Conservation (phyloP, 2,113 vertebrate species). For the Theristicus caerulescens region DNA sequence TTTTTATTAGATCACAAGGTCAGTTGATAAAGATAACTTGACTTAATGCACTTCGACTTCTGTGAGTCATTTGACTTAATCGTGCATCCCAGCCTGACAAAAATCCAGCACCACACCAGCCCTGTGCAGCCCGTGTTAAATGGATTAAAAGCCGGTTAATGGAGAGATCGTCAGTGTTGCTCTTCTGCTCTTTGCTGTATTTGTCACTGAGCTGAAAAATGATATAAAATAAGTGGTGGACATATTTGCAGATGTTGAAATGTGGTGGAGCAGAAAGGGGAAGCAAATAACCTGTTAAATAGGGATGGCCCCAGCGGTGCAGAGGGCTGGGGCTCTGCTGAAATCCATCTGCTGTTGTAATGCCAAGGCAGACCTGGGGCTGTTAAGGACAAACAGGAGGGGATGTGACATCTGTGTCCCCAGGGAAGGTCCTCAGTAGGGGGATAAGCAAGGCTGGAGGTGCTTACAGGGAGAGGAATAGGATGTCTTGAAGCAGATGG, state of each 20-base stretch:
- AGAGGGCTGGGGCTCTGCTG: neutral
- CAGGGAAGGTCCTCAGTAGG: neutral
- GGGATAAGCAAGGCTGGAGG: neutral
- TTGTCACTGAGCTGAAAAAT: neutral
- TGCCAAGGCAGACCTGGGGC: fast-evolving
- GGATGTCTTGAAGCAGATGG: neutral
- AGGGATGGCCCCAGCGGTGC: fast-evolving
- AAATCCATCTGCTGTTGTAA: neutral
- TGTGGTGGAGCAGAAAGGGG: neutral
- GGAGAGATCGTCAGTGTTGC: neutral
- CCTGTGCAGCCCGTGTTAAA: neutral
- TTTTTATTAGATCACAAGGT: neutral
- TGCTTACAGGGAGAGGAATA: neutral
- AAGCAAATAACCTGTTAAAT: neutral
- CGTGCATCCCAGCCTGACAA: neutral
- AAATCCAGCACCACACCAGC: neutral
- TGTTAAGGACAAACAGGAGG: neutral
- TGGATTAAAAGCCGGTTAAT: neutral
- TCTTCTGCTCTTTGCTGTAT: neutral
- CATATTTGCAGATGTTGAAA: neutral
- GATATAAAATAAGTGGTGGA: neutral
- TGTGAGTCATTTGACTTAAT: neutral
- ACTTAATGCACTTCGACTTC: neutral
- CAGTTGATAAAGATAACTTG: neutral
- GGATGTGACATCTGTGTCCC: neutral